Percentiles rank a stretch among this genome's conserved stretches.
These are phyloP conservation scores for Tribolium freemani DNA, from an alignment of 2,888 invertebrate genomes.

Conservation along the genomic window DNA sequence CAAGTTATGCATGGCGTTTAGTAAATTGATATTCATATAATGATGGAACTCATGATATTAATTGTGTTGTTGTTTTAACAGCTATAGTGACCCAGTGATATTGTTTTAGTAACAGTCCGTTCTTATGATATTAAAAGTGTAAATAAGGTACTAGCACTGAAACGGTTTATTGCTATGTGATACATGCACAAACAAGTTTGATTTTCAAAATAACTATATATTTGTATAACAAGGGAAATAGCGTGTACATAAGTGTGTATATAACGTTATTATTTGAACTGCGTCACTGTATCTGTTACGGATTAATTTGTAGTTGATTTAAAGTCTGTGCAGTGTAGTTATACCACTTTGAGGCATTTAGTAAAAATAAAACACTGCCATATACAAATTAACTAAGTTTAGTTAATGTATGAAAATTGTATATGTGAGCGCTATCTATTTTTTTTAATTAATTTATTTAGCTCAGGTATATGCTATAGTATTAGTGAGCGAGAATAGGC, in stretches of 20 bases:
- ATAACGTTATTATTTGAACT: slow-evolving; percentile 45
- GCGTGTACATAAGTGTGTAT: slow-evolving; percentile 36
- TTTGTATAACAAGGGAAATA: slow-evolving; percentile 37
- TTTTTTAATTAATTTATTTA: slow-evolving; percentile 37
- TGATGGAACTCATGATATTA: slow-evolving; percentile 42
- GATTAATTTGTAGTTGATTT: slow-evolving; percentile 17
- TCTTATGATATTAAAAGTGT: slow-evolving; percentile 49
- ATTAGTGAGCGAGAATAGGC: slow-evolving; percentile 42
- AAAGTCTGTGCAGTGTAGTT: slow-evolving; percentile 49
- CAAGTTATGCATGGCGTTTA: slow-evolving; percentile 29
- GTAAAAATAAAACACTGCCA: slow-evolving; percentile 52
- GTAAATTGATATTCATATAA: slow-evolving; percentile 46
- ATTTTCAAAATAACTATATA: slow-evolving; percentile 36
- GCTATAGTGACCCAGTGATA: slow-evolving; percentile 53
- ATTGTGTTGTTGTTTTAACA: slow-evolving; percentile 31
- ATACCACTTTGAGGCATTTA: slow-evolving; percentile 41
- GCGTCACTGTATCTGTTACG: slow-evolving; percentile 51
- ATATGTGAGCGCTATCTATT: slow-evolving; percentile 26
- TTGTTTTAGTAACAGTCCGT: slow-evolving; percentile 32
- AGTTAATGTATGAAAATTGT: slow-evolving; percentile 22
- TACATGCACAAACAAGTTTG: slow-evolving; percentile 16
- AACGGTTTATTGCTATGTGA: slow-evolving; percentile 30
- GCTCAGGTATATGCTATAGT: slow-evolving; percentile 39
- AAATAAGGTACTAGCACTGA: slow-evolving; percentile 38
- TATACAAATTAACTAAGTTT: slow-evolving; percentile 38